Conservation (phyloP, 2,113 vertebrate species). For the Cnemophilus loriae region DNA sequence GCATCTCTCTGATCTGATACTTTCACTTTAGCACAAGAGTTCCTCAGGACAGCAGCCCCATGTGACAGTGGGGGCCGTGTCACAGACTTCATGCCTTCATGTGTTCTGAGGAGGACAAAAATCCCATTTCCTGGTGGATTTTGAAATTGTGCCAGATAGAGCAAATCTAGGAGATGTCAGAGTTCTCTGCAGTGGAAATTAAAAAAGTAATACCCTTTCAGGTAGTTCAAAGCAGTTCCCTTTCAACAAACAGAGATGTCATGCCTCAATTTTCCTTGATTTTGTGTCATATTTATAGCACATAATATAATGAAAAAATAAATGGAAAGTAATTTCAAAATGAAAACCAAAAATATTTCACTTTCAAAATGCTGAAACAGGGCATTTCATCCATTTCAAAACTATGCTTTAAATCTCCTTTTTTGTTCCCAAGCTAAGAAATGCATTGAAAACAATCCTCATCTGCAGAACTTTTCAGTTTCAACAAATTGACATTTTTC, state of each 20-base stretch:
- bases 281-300: slow-evolving; percentile 48
- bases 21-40: background rate
- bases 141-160: background rate
- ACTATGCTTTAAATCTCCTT: slow-evolving; percentile 5
- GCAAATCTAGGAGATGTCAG: background rate
- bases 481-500: slow-evolving; percentile 29
- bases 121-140: background rate
- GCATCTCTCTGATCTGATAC: background rate
- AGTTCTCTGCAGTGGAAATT: slow-evolving; percentile 11
- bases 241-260: slow-evolving; percentile 12
- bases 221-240: slow-evolving; percentile 6
- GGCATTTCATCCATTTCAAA: slow-evolving; percentile 32
- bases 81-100: background rate
- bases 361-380: slow-evolving; percentile 15
- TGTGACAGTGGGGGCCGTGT: background rate
- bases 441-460: slow-evolving; percentile 18
- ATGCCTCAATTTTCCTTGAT: slow-evolving; percentile 47
- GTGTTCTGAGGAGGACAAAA: background rate
- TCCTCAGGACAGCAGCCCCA: background rate
- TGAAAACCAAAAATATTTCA: slow-evolving; percentile 44
- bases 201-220: background rate
- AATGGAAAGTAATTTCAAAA: slow-evolving; percentile 47
- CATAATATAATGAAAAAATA: slow-evolving; percentile 28
- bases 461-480: slow-evolving; percentile 29
- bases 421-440: background rate